Evolutionary conservation across 1,140 invertebrate genomes (phyloP).

Genomic region (Physella acuta): DNA sequence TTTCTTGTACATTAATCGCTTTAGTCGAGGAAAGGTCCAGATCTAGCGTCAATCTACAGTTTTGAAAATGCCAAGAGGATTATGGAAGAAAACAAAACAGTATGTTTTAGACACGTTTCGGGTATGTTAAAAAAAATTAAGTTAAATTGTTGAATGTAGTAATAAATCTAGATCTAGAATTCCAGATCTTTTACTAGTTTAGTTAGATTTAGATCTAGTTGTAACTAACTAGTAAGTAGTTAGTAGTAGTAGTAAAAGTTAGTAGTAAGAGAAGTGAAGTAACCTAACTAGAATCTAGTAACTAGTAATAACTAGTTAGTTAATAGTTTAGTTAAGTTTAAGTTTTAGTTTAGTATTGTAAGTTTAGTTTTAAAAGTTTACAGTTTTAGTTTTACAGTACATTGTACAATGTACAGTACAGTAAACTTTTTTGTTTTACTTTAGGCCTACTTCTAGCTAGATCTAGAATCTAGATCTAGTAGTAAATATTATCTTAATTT

Average conservation of each 20-base stretch:
- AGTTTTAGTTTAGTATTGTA: neutral
- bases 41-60: neutral
- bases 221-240: neutral
- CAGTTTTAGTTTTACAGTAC: neutral
- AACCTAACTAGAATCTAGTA: neutral
- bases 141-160: neutral
- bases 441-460: neutral
- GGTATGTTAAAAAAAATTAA: neutral
- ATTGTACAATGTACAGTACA: neutral
- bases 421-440: neutral
- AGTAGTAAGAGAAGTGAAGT: neutral
- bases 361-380: neutral
- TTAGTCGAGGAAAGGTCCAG: neutral
- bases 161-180: no score
- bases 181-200: neutral
- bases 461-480: neutral
- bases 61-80: neutral
- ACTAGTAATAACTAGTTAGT: neutral
- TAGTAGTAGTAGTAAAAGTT: neutral
- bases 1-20: no score
- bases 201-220: neutral
- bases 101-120: slow-evolving; percentile 5
- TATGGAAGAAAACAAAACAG: slow-evolving; percentile 11
- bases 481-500: neutral
- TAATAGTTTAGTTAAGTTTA: neutral